Percentiles rank a stretch among this genome's conserved stretches.
Conservation (phyloP, 2,888 invertebrate species). For the Bruchidius siliquastri region DNA sequence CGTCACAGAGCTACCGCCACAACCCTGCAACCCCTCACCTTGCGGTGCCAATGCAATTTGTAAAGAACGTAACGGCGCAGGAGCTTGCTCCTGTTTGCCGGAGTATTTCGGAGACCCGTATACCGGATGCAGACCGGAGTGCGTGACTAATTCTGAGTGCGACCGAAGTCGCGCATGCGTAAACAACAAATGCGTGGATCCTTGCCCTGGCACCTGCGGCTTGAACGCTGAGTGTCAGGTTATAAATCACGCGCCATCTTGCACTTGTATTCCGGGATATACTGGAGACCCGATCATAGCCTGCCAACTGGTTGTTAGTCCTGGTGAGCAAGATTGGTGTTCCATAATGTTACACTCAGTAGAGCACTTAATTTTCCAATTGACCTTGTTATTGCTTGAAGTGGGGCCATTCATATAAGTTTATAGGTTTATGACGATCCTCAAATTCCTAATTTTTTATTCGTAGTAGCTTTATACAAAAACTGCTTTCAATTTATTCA, state of each 20-base stretch:
- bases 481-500: too few relatives aligned
- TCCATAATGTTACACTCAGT: not conserved
- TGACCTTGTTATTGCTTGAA: too few relatives aligned
- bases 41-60: constrained; percentile 66
- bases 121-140: constrained; percentile 64
- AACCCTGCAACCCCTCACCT: constrained; percentile 61
- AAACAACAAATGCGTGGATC: constrained; percentile 61
- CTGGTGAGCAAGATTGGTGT: constrained; percentile 35
- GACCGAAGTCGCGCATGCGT: constrained; percentile 59
- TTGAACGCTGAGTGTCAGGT: constrained; percentile 56
- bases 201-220: constrained; percentile 58
- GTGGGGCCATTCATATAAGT: too few relatives aligned
- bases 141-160: constrained; percentile 63
- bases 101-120: constrained; percentile 64
- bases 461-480: too few relatives aligned
- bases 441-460: too few relatives aligned
- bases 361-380: not conserved
- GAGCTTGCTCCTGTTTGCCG: constrained; percentile 60
- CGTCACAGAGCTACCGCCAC: constrained; percentile 46
- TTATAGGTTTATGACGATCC: too few relatives aligned
- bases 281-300: constrained; percentile 57
- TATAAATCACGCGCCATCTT: constrained; percentile 63
- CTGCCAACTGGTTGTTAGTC: constrained; percentile 43
- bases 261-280: constrained; percentile 57
- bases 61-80: constrained; percentile 59